Percentiles rank a stretch among this genome's conserved stretches.
phyloP scores from a whole-genome alignment of 35 echinoderm and acorn worm genomes.

The Heliocidaris tuberculata region DNA sequence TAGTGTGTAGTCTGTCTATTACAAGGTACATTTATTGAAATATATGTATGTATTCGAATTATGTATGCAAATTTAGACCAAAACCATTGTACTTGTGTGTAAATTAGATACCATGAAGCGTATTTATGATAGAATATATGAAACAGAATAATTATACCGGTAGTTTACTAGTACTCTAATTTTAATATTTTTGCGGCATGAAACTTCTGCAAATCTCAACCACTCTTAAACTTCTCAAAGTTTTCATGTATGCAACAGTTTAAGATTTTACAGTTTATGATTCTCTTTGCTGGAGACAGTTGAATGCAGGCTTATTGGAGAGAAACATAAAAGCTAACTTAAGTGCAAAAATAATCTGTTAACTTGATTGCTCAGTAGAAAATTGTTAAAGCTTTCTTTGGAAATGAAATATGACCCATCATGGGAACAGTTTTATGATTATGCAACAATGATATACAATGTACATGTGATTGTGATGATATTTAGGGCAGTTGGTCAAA shows the following conservation, averaged over 20 bases:
- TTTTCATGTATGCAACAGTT: too few species aligned
- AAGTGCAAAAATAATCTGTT: too few species aligned
- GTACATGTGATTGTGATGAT: background rate
- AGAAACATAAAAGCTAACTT: too few species aligned
- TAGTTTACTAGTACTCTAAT: too few species aligned
- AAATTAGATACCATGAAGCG: background rate
- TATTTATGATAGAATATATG: background rate
- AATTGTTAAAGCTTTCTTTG: background rate
- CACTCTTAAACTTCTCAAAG: too few species aligned
- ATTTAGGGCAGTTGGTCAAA: background rate
- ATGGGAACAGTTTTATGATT: background rate
- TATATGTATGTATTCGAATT: background rate
- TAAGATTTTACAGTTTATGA: background rate
- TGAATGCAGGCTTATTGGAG: too few species aligned
- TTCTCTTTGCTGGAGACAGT: background rate
- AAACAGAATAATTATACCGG: background rate
- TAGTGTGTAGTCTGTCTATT: background rate
- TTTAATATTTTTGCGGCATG: too few species aligned
- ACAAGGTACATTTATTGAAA: conserved; percentile 5
- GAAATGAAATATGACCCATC: background rate
- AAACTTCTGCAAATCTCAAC: too few species aligned
- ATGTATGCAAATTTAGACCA: background rate
- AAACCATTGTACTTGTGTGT: background rate
- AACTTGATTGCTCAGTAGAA: background rate
- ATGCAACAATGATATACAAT: background rate